Percentiles rank a stretch among this genome's conserved stretches.
phyloP scores from a whole-genome alignment of 2,797 vertebrate genomes.

The Rousettus madagascariensis region DNA sequence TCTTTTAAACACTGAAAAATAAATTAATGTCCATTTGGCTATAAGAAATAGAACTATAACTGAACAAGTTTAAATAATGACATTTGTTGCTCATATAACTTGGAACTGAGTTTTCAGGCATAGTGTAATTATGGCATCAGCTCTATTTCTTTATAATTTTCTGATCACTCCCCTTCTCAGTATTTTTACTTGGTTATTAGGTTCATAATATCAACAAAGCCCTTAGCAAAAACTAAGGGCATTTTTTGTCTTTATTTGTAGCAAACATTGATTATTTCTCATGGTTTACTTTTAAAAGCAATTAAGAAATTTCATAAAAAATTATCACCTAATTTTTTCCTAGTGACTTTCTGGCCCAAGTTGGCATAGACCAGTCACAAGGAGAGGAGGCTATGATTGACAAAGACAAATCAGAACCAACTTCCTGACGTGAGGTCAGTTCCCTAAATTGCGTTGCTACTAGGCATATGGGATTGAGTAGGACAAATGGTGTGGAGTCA shows the following conservation, averaged over 20 bases:
- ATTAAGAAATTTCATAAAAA: neutral
- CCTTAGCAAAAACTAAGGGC: neutral
- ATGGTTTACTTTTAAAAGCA: neutral
- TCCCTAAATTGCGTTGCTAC: neutral
- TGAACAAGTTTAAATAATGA: neutral
- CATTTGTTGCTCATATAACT: neutral
- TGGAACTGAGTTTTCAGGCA: neutral
- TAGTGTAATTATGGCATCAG: neutral
- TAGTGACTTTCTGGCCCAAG: neutral
- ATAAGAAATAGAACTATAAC: neutral
- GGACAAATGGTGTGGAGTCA: neutral
- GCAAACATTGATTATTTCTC: neutral
- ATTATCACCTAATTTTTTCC: neutral
- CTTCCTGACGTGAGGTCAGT: neutral
- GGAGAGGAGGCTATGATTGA: neutral
- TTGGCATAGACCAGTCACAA: neutral
- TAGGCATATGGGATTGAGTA: neutral
- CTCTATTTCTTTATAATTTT: neutral
- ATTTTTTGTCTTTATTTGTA: neutral
- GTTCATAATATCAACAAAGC: neutral
- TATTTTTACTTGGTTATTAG: neutral
- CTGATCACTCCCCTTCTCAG: neutral
- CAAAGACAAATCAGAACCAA: neutral
- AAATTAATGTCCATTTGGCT: neutral
- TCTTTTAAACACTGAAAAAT: neutral